Base-by-base conservation (phyloP, 2,797 vertebrate genomes). In the Alca torda region DNA sequence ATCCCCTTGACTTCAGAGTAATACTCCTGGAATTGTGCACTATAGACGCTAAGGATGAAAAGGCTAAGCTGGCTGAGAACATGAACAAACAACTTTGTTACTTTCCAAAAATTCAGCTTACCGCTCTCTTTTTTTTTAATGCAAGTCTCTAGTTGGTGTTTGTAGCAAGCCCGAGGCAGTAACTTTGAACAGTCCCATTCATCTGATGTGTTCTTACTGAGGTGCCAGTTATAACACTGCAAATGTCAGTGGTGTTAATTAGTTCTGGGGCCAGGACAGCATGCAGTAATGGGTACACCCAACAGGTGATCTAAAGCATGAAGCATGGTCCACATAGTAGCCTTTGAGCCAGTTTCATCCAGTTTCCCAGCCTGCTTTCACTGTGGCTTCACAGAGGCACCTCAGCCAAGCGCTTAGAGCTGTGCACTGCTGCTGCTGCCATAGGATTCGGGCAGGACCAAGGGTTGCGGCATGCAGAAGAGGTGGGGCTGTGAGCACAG, bases 351-450 rank as follows among this genome's bases (percentile, higher is more conserved):
- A 45, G 13, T 70, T 78, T 33, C 69, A 25, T 14, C 37, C 80
- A 16, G 35, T 46, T 70, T 3, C 48, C 31, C 63, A 69, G 46
- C 63, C 33, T 45, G 78, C 39, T 59, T 43, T 67, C 45, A 8
- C 69, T 7, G n/a, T 11, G 46, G 56, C 76, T 83, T 43, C 19
- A 54, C 13, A 23, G 35, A 37, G 50, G 53, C 68, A 8, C 18
- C 67, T 67, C 78, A 30, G 75, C 72, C 72, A 5, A 57, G 65
- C 50, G 4, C 37, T 50, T 4, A 3, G 57, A 33, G 77, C 63
- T 35, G 0, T 0, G 13, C 1, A 1, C 28, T 6, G 59, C 4
- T 9, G 6, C 77, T 16, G 37, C 69, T 2, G 0, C 63, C 11
- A 0, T 2, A 18, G 57, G 23, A 13, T 2, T 24, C 0, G 0